A percentile compares a stretch with the other conserved stretches of the same genome.
Evolutionary conservation across 2,888 invertebrate genomes (phyloP).

Genomic region (Aromia moschata): DNA sequence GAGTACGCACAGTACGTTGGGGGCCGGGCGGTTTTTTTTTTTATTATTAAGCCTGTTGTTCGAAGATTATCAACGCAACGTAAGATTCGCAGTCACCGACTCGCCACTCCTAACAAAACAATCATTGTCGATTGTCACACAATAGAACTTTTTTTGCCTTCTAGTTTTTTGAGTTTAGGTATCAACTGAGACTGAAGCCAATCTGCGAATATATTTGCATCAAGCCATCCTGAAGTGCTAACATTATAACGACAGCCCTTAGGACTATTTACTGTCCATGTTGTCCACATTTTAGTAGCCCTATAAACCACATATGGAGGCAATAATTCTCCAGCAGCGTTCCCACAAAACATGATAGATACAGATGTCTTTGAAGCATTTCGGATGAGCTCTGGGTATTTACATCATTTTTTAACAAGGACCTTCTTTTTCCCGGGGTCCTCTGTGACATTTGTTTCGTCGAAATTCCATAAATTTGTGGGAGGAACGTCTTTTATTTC

Average conservation of each 20-base stretch:
- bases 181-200: constrained; percentile 36
- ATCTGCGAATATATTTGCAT: constrained; percentile 36
- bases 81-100: too few species aligned
- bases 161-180: constrained; percentile 27
- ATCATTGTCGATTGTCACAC: constrained; percentile 25
- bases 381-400: constrained; percentile 49
- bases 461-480: constrained; percentile 51
- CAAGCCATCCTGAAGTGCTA: constrained; percentile 38
- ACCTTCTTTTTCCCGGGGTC: constrained; percentile 48
- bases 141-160: constrained; percentile 27
- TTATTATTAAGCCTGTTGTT: too few species aligned
- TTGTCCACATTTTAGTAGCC: constrained; percentile 36
- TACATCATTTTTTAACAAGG: constrained; percentile 34
- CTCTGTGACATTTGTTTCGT: constrained; percentile 42
- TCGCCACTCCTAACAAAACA: too few species aligned
- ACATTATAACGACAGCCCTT: constrained; percentile 29
- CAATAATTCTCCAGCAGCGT: constrained; percentile 32
- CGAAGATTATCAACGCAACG: too few species aligned
- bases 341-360: constrained; percentile 37
- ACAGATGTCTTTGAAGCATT: constrained; percentile 49
- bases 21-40: too few species aligned
- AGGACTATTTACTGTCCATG: constrained; percentile 35
- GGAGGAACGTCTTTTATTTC: constrained; percentile 32
- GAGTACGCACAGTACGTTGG: too few species aligned
- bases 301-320: constrained; percentile 37